These are phyloP conservation scores for Pedionomus torquatus DNA, from an alignment of 2,113 vertebrate species.

Conservation along the genomic window DNA sequence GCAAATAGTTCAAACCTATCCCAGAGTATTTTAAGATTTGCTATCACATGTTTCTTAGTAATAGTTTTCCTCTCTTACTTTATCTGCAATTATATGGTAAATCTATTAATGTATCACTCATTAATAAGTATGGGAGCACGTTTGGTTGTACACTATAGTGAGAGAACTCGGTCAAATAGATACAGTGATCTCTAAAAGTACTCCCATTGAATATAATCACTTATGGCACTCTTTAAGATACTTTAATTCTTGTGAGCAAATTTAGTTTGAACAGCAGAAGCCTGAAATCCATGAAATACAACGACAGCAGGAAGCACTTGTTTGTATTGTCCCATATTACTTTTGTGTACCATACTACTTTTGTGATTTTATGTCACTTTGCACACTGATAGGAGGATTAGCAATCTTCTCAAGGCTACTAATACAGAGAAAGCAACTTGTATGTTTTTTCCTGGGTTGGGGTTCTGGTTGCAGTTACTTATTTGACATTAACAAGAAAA, in stretches of 20 bases:
- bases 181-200: not conserved
- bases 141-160: not conserved
- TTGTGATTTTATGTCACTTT: not conserved
- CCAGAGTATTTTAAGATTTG: not conserved
- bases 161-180: not conserved
- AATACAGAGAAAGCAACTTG: not conserved
- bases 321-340: not conserved
- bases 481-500: not conserved
- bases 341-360: not conserved
- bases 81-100: not conserved
- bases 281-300: not conserved
- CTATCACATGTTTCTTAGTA: not conserved
- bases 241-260: not conserved
- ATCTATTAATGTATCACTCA: not conserved
- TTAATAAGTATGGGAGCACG: not conserved
- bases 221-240: not conserved
- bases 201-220: not conserved
- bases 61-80: not conserved
- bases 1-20: not conserved
- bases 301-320: rapidly evolving
- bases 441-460: not conserved
- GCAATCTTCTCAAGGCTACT: not conserved
- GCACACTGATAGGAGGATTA: not conserved
- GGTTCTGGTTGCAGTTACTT: not conserved
- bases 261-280: not conserved